phyloP scores from a whole-genome alignment of 2,888 invertebrate genomes.

The Prosopocoilus inquinatus region DNA sequence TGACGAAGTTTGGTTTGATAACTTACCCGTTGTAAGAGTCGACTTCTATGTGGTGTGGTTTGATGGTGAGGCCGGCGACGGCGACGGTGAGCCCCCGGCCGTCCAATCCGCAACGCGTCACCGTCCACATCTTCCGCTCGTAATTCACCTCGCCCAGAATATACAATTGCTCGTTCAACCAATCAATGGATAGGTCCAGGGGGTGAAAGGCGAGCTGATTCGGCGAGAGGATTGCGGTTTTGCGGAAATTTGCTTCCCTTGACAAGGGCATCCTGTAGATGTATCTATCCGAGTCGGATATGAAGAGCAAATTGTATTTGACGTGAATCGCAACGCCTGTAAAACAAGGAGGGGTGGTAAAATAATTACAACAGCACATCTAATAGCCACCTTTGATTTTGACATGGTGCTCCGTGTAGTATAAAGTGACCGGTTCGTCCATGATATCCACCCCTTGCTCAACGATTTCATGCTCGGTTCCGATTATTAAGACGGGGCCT shows the following conservation, averaged over 20 bases:
- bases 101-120: slow-evolving; percentile 73
- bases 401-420: slow-evolving; percentile 56
- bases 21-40: slow-evolving; percentile 90
- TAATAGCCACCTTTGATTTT: slow-evolving; percentile 48
- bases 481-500: slow-evolving; percentile 68
- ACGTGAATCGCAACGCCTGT: slow-evolving; percentile 77
- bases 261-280: slow-evolving; percentile 54
- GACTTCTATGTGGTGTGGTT: slow-evolving; percentile 79
- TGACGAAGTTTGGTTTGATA: slow-evolving; percentile 3
- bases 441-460: slow-evolving; percentile 66
- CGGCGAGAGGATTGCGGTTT: slow-evolving; percentile 50
- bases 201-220: slow-evolving; percentile 63
- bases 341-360: slow-evolving; percentile 20
- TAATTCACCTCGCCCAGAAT: slow-evolving; percentile 72
- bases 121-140: slow-evolving; percentile 61
- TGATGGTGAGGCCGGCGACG: slow-evolving; percentile 65
- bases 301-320: slow-evolving; percentile 69
- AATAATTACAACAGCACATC: neutral
- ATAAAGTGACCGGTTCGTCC: slow-evolving; percentile 65
- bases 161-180: slow-evolving; percentile 84
- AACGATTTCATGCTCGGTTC: slow-evolving; percentile 65
- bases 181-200: slow-evolving; percentile 77
- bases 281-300: slow-evolving; percentile 71
- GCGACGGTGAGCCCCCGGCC: slow-evolving; percentile 70
- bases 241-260: slow-evolving; percentile 43